Evolutionary conservation across 2,888 invertebrate genomes (phyloP).

Genomic region (Microchrysa polita): DNA sequence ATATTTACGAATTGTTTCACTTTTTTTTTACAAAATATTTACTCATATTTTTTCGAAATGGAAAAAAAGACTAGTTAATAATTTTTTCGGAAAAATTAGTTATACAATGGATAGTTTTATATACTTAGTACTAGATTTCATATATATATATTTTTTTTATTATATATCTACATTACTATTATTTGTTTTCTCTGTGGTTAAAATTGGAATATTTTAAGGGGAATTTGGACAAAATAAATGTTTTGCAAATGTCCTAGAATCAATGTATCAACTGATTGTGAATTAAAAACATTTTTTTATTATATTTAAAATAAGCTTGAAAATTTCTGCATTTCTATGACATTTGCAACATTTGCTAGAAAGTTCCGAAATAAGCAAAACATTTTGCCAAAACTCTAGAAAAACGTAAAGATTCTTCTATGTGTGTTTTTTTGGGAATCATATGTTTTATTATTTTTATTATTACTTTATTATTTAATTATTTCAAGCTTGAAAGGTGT

Average conservation of each 20-base stretch:
- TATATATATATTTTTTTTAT: too few species aligned
- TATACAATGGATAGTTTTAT: constrained; percentile 6
- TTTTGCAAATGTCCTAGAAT: neutral
- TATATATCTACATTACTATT: too few species aligned
- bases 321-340: too few species aligned
- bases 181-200: constrained; percentile 30
- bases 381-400: constrained; percentile 6
- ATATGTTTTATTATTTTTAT: too few species aligned
- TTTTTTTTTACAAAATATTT: constrained; percentile 43
- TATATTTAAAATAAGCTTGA: neutral
- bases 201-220: constrained; percentile 1
- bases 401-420: constrained; percentile 9
- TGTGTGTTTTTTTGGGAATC: constrained; percentile 44
- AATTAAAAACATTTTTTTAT: constrained; percentile 2
- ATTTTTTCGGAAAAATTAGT: constrained; percentile 25
- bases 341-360: too few species aligned
- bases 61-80: constrained; percentile 40
- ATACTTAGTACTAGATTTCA: constrained; percentile 36
- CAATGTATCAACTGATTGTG: neutral
- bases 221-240: neutral
- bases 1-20: constrained; percentile 20
- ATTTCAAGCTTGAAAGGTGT: constrained; percentile 50
- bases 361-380: neutral
- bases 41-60: neutral
- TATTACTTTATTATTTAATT: neutral